Base-by-base conservation (phyloP, 2,113 vertebrate species). In the Eurystomus gularis region DNA sequence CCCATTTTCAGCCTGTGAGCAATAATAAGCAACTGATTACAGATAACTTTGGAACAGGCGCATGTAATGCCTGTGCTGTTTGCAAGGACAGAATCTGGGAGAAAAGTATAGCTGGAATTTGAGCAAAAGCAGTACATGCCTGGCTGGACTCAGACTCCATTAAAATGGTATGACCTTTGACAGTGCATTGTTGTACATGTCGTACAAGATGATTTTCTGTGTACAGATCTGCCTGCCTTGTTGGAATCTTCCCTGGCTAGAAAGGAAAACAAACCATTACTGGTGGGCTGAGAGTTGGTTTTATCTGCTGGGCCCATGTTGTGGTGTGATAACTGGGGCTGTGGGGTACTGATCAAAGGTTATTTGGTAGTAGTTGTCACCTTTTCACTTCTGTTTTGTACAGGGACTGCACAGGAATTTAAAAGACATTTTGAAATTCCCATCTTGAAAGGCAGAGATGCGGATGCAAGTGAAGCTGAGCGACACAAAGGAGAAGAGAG, bases 401-500 rank as follows among this genome's bases (percentile, higher is more conserved):
- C 93, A 99, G 99, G 99, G 33, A 99, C 99, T 39, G 99, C 99
- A 25, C 98, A 99, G 52, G 99, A 99, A 90, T 99, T 99, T 94
- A 99, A 99, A 97, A 99, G 98, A 90, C 98, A 98, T 19, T 99
- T 99, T 96, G 99, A 99, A 97, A 94, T 99, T 80, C 99, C 99
- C 42, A 99, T 99, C 91, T 97, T 99, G 65, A 99, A 99, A 96
- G 99, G 99, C 68, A 98, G 99, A 82, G 99, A 99, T 40, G 99
- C 99, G 1, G 98, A 98, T 73, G 99, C 99, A 49, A 99, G 98
- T 66, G 98, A 98, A 65, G 97, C 97, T 89, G 99, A 99, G 31
- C 94, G 99, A 73, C 97, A 98, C 54, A 95, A 90, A 4, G 99
- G 99, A 85, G 99, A 99, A 96, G 98, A 99, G 83, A 99, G 99